These are phyloP conservation scores for Thereva nobilitata DNA, from an alignment of 2,888 invertebrate species.

Conservation along the genomic window DNA sequence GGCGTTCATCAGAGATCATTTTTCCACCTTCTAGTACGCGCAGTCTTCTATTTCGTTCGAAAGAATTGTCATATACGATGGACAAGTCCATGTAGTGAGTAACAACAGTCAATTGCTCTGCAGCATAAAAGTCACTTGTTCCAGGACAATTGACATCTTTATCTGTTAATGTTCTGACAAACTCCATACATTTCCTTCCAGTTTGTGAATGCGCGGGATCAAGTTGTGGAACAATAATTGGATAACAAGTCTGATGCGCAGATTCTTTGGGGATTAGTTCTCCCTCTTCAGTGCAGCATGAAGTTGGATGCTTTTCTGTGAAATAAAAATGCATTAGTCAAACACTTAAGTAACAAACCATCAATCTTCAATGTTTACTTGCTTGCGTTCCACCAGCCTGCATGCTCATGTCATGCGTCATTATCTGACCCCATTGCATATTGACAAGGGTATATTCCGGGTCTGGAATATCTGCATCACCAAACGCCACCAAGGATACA, in stretches of 20 bases:
- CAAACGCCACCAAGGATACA: conserved; percentile 72
- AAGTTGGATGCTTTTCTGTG: conserved; percentile 63
- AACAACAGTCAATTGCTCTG: conserved; percentile 65
- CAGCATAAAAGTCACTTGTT: conserved; percentile 59
- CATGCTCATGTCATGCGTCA: conserved; percentile 65
- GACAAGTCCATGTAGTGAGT: conserved; percentile 70
- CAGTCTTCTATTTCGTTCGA: conserved; percentile 66
- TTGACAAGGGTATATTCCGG: conserved; percentile 74
- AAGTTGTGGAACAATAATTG: conserved; percentile 61
- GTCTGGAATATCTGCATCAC: conserved; percentile 71
- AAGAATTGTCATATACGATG: conserved; percentile 77
- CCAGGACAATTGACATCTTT: conserved; percentile 65
- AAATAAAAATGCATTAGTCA: conserved; percentile 34
- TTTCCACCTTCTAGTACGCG: conserved; percentile 72
- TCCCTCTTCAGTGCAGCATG: conserved; percentile 67
- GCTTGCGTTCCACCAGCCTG: conserved; percentile 65
- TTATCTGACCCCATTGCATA: conserved; percentile 67
- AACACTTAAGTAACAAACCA: conserved; percentile 8
- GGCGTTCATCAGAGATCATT: conserved; percentile 65
- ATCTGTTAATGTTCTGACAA: conserved; percentile 68
- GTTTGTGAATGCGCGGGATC: conserved; percentile 62
- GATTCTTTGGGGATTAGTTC: conserved; percentile 58
- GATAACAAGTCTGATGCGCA: conserved; percentile 58
- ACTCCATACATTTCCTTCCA: conserved; percentile 65
- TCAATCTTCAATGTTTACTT: conserved; percentile 62